Evolutionary conservation across 2,888 invertebrate genomes (phyloP).

Genomic region (Zeuzera pyrina): DNA sequence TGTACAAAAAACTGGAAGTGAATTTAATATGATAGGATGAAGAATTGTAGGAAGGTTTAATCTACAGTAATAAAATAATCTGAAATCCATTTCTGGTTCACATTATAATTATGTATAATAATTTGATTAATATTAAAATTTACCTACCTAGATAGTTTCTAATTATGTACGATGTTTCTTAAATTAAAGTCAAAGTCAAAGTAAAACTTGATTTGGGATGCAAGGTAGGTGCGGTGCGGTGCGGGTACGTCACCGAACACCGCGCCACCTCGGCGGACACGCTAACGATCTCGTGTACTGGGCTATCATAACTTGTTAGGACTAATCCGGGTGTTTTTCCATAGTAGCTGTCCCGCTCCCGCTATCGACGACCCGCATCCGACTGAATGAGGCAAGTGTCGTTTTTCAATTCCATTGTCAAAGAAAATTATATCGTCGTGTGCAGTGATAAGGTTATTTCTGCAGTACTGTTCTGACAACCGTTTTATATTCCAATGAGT

Average conservation of each 20-base stretch:
- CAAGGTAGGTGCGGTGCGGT: constrained; percentile 16
- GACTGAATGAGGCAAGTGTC: constrained; percentile 37
- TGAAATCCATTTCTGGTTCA: too few relatives aligned
- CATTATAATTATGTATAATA: too few relatives aligned
- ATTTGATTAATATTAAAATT: too few relatives aligned
- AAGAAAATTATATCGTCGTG: constrained; percentile 21
- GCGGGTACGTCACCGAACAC: constrained; percentile 30
- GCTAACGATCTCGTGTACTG: constrained; percentile 64
- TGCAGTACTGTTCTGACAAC: constrained; percentile 10
- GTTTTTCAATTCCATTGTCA: constrained; percentile 22
- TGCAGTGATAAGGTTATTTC: constrained; percentile 25
- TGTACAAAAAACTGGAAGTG: too few relatives aligned
- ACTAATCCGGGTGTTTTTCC: constrained; percentile 25
- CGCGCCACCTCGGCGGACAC: constrained; percentile 69
- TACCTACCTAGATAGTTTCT: too few relatives aligned
- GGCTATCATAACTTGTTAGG: constrained; percentile 37
- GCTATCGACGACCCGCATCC: constrained; percentile 34
- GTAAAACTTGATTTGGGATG: too few relatives aligned
- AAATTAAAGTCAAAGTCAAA: too few relatives aligned
- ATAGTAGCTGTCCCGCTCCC: constrained; percentile 34
- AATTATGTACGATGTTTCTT: too few relatives aligned
- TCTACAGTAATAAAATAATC: too few relatives aligned
- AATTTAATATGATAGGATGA: too few relatives aligned
- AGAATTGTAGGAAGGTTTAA: too few relatives aligned
- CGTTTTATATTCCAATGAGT: constrained; percentile 16